phyloP scores from a whole-genome alignment of 1,140 invertebrate genomes.

The Diorhabda carinulata region DNA sequence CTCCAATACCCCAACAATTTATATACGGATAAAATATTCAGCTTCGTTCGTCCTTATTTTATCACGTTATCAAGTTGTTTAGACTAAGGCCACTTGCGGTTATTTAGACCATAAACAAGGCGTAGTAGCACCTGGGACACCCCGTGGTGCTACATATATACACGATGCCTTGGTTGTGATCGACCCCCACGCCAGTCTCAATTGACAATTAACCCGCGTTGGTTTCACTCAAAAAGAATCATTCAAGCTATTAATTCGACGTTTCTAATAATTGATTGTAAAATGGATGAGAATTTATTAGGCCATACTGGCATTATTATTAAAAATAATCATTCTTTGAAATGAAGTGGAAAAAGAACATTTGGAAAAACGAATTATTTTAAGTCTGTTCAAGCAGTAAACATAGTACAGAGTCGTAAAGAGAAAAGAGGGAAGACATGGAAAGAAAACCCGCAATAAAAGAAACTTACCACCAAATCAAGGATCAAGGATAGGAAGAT shows the following conservation, averaged over 20 bases:
- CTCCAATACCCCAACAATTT: too few species aligned
- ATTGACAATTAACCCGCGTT: constrained; percentile 15
- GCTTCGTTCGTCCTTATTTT: background rate
- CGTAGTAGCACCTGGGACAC: constrained; percentile 25
- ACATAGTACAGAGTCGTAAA: too few species aligned
- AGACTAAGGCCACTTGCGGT: constrained; percentile 21
- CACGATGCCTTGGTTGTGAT: constrained; percentile 7
- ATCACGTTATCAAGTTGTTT: constrained; percentile 6
- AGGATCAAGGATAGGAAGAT: too few species aligned
- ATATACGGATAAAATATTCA: too few species aligned
- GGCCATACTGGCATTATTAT: background rate
- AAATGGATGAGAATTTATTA: constrained; percentile 9
- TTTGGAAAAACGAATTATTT: too few species aligned
- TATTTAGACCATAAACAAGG: constrained; percentile 25
- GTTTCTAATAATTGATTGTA: constrained; percentile 12
- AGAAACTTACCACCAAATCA: too few species aligned
- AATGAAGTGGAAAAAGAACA: too few species aligned
- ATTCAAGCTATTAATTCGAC: constrained; percentile 11
- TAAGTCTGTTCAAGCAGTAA: too few species aligned
- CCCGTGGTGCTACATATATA: constrained; percentile 14
- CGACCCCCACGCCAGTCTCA: constrained; percentile 14
- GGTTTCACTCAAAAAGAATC: constrained; percentile 7
- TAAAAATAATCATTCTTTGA: too few species aligned
- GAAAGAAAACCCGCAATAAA: too few species aligned
- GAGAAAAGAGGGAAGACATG: too few species aligned